These are phyloP conservation scores for Diceros bicornis DNA, from an alignment of 2,797 vertebrate species.

Conservation along the genomic window DNA sequence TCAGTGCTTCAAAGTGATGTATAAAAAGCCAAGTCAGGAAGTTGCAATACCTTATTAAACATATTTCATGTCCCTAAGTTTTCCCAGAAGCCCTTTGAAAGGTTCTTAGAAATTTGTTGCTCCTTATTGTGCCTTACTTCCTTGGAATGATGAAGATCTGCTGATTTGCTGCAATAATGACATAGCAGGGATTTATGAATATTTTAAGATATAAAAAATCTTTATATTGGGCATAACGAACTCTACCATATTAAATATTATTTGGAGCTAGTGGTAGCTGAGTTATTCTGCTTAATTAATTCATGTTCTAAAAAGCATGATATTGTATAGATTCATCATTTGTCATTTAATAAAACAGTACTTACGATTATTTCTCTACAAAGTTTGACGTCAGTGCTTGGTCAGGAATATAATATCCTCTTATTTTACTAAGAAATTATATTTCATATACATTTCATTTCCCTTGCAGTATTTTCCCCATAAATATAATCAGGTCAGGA, in stretches of 20 bases:
- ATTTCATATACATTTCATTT: background rate
- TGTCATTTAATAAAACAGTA: conserved; percentile 48
- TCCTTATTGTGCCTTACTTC: background rate
- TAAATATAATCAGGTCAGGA: background rate
- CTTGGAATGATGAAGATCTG: conserved; percentile 25
- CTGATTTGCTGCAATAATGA: conserved; percentile 42
- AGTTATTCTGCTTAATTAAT: conserved; percentile 29
- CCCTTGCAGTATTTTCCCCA: background rate
- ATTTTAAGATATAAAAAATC: conserved; percentile 29
- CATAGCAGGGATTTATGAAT: conserved; percentile 16
- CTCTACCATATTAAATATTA: background rate
- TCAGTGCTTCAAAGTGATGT: conserved; percentile 30
- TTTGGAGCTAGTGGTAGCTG: conserved; percentile 29
- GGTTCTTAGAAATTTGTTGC: conserved; percentile 30
- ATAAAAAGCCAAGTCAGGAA: conserved; percentile 46
- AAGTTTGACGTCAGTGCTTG: conserved; percentile 15
- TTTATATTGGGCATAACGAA: background rate
- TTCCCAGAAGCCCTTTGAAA: background rate
- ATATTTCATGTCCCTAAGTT: background rate
- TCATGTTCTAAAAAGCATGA: conserved; percentile 11
- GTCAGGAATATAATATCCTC: conserved; percentile 34
- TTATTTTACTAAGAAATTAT: conserved; percentile 38
- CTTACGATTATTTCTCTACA: conserved; percentile 47
- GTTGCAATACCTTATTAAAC: conserved; percentile 27
- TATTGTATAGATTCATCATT: background rate